Evolutionary conservation across 2,113 vertebrate species (phyloP).

Genomic region (Microcebus murinus): DNA sequence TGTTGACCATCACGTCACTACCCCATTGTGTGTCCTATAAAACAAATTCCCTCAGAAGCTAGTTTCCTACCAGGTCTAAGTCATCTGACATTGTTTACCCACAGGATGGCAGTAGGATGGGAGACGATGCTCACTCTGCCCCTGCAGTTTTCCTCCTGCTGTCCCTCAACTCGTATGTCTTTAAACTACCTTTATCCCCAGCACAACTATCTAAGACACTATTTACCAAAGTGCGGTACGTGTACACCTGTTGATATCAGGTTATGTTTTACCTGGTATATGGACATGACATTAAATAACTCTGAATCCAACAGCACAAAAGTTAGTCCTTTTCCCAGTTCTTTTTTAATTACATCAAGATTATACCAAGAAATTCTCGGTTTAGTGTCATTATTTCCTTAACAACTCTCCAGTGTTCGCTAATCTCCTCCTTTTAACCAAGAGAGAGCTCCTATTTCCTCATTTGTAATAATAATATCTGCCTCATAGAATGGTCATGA

Average conservation of each 20-base stretch:
- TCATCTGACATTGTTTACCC: not conserved
- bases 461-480: not conserved
- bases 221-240: not conserved
- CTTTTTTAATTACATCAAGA: not conserved
- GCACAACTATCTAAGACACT: not conserved
- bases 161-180: not conserved
- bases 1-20: not conserved
- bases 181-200: not conserved
- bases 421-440: not conserved
- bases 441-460: not conserved
- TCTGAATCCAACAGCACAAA: not conserved
- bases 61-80: not conserved
- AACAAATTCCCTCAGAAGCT: not conserved
- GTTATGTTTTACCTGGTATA: not conserved
- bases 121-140: not conserved
- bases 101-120: not conserved
- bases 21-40: not conserved
- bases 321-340: not conserved
- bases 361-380: not conserved
- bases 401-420: not conserved
- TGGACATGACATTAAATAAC: not conserved
- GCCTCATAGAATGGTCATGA: not conserved
- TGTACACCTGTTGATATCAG: not conserved
- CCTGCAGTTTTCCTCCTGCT: not conserved
- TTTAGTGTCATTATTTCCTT: not conserved